Evolutionary conservation across 2,797 vertebrate species (phyloP).

Genomic region (Oceanodroma leucorhoa): DNA sequence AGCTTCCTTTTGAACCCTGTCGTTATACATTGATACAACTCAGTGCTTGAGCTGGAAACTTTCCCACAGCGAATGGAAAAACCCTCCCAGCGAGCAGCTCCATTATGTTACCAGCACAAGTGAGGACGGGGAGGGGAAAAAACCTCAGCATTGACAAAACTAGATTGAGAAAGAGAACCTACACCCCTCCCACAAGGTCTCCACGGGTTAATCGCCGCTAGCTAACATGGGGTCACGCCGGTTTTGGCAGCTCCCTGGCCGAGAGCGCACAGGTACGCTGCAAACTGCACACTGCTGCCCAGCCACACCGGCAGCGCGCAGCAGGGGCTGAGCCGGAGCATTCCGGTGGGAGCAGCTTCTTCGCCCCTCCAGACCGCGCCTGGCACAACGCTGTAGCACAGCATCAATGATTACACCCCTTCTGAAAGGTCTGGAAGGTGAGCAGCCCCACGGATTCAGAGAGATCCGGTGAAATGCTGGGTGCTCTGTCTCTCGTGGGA

Average conservation of each 20-base stretch:
- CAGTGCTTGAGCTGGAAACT: neutral
- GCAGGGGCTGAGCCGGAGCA: neutral
- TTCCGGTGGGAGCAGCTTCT: neutral
- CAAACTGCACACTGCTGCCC: neutral
- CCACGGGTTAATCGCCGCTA: neutral
- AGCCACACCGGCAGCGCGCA: neutral
- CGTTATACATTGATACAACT: rapidly evolving
- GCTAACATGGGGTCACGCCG: rapidly evolving
- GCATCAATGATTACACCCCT: neutral
- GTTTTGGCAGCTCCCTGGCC: neutral
- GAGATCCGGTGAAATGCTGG: neutral
- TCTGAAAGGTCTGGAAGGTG: neutral
- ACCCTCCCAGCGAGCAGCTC: neutral
- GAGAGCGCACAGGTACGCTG: neutral
- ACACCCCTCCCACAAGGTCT: neutral
- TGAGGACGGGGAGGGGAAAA: neutral
- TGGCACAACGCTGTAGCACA: rapidly evolving
- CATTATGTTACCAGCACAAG: rapidly evolving
- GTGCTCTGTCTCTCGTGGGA: neutral
- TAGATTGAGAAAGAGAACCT: neutral
- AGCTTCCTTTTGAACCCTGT: neutral
- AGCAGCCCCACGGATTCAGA: neutral
- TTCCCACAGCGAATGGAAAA: neutral
- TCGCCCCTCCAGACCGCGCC: neutral
- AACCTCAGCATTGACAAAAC: neutral